Evolutionary conservation across 2,888 invertebrate species (phyloP), one percentile per base, ranked within the genome.

Genomic region (Drosophila mayaguana): DNA sequence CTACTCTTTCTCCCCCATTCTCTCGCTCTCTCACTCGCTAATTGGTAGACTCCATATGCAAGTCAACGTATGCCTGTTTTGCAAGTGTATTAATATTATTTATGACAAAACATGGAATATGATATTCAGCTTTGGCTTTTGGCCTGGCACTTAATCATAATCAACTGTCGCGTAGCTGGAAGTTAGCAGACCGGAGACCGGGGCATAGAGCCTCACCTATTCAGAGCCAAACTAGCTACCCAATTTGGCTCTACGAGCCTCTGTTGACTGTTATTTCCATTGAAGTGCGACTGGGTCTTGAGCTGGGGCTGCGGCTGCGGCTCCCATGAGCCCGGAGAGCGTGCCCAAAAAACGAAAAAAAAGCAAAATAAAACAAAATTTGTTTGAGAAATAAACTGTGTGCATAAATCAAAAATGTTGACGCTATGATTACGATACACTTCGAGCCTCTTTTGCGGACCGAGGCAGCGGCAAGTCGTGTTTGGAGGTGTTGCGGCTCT

Each of bases 341-440:
- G 66, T 70, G 65, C 83, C 73, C 63, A 63, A 67, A 66, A 83
- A 54, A 34, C 16, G 16, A 51, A 45, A 38, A 28, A 45, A 48
- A 28, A 28, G 28, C 28, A 28, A 28, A 28, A 28, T 40, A 22
- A 56, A 45, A 45, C 40, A 48, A 66, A 56, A 62, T 71, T 79
- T 70, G 68, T 67, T 73, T 75, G 68, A 78, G 69, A 84, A 87
- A 83, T 77, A 87, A 78, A 64, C 74, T 73, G 80, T 66, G 77
- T 72, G 65, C 86, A 84, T 88, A 89, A 84, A 88, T 83, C 88
- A 89, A 88, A 88, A 83, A 77, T 73, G 81, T 88, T 90, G 86
- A 80, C 89, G 83, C 85, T 89, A 84, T 89, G 83, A 83, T 84
- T 89, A 82, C 82, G 89, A 77, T 77, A 80, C 77, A 77, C 76